Evolutionary conservation across 2,113 vertebrate genomes (phyloP), one percentile per base, ranked within the genome.

Genomic region (Cryptomyrus ogoouensis): DNA sequence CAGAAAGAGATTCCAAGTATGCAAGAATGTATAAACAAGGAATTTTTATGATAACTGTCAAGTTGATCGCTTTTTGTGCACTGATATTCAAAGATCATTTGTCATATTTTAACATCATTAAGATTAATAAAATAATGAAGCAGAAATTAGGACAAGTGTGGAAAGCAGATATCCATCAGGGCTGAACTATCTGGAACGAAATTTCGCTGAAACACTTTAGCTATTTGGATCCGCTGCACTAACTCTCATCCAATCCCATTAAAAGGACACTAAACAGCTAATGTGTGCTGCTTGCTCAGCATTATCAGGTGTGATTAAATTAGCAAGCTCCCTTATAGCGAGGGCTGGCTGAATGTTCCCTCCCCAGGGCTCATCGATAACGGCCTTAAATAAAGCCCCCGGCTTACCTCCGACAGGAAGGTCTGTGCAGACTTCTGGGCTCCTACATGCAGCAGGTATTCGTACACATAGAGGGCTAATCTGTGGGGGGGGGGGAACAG

Each of bases 391-490:
- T 49, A 90, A 92, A 88, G 10, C 53, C 88, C 27, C n/a, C 17
- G 47, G 94, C 97, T 91, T 95, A 97, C 96, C 96, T 97, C 97
- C 94, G 97, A 97, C 91, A 97, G 95, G 95, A 97, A 97, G 0
- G 97, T 97, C 92, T 97, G 97, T 83, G 97, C 97, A 35, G 97
- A 97, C 94, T 97, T 97, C 96, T 97, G 96, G 91, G 97, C 97
- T 96, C 97, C 97, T 95, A 97, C 97, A 96, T 97, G 97, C 93
- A 97, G 96, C 94, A 97, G 96, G 94, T 97, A 97, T 91, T 97
- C 97, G 95, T 97, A 97, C 91, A 97, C 96, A 15, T 97, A 97
- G 91, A 97, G 95, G 91, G 97, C 97, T 97, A 97, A 96, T 94
- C 97, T 97, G 94, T 44, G 87, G 46, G 39, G 3, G 19, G 1